Evolutionary conservation across 2,797 vertebrate species (phyloP), one percentile per base, ranked within the genome.

Genomic region (Chrosomus eos): DNA sequence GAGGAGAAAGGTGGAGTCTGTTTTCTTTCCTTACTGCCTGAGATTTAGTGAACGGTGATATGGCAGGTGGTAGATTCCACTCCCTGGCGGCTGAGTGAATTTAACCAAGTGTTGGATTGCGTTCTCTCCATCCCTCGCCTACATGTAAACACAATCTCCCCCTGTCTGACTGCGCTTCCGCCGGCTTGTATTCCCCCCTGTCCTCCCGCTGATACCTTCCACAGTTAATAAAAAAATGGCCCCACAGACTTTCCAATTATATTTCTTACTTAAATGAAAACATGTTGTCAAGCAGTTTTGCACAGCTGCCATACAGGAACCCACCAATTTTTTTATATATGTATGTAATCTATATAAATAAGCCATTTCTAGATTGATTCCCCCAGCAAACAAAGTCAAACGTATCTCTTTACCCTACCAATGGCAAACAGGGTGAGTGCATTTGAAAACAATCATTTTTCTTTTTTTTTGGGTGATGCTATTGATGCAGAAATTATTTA

Each of bases 51-150:
- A 85, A 79, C 71, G 36, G 66, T 70, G 36, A 81, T 79, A 74
- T 83, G 82, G 82, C 86, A 84, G 87, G 85, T 87, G 75, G 67
- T 83, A 84, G 83, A 75, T 84, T 81, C 76, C 45, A 72, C 76
- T 91, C 90, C 86, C 89, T 78, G 79, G 85, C 62, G 85, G 84
- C 80, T 78, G 48, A 83, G 84, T 64, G 80, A 83, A 90, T 91
- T 88, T 86, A 90, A 89, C 87, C 83, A 88, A 87, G 86, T 86
- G 88, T 91, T 81, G 82, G 86, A 90, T 89, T 88, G 90, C 80
- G 74, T 87, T 85, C 78, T 80, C 86, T 84, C 84, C 71, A 62
- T 83, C 83, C 86, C 67, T 86, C 82, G 64, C 64, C 81, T 85
- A 67, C 77, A 75, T 81, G 80, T 90, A 90, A 90, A 90, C 88